phyloP scores from a whole-genome alignment of 1,140 invertebrate genomes.

The Campodea augens region DNA sequence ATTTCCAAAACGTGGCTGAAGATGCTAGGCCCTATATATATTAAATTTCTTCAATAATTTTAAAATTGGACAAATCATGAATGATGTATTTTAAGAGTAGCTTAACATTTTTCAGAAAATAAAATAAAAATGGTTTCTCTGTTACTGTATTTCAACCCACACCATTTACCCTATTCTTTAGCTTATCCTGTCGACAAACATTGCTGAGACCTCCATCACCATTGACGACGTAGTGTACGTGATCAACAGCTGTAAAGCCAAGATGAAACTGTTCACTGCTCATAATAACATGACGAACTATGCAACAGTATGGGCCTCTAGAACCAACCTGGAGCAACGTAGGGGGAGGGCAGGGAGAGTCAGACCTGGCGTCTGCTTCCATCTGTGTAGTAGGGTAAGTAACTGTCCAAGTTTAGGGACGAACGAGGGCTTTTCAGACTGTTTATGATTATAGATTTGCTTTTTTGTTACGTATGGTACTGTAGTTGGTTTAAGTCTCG shows the following conservation, averaged over 20 bases:
- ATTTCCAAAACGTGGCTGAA: too few relatives aligned
- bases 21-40: too few relatives aligned
- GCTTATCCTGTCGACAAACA: slow-evolving; percentile 78
- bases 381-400: slow-evolving; percentile 49
- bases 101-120: too few relatives aligned
- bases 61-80: too few relatives aligned
- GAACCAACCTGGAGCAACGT: slow-evolving; percentile 76
- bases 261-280: slow-evolving; percentile 86
- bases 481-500: too few relatives aligned
- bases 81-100: too few relatives aligned
- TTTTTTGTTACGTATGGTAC: too few relatives aligned
- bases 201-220: slow-evolving; percentile 86
- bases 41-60: too few relatives aligned
- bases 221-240: slow-evolving; percentile 95
- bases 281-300: slow-evolving; percentile 93
- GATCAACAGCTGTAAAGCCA: slow-evolving; percentile 85
- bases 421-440: neutral
- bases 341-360: slow-evolving; percentile 81
- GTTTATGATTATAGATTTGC: slow-evolving; percentile 1
- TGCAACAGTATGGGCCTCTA: slow-evolving; percentile 80
- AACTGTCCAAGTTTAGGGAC: too few relatives aligned
- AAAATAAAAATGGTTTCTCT: too few relatives aligned
- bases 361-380: slow-evolving; percentile 69
- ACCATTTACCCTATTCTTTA: slow-evolving; percentile 18
- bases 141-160: neutral